Evolutionary conservation across 2,888 invertebrate genomes (phyloP), one percentile per base, ranked within the genome.

Genomic region (Linnaemya vulpina): DNA sequence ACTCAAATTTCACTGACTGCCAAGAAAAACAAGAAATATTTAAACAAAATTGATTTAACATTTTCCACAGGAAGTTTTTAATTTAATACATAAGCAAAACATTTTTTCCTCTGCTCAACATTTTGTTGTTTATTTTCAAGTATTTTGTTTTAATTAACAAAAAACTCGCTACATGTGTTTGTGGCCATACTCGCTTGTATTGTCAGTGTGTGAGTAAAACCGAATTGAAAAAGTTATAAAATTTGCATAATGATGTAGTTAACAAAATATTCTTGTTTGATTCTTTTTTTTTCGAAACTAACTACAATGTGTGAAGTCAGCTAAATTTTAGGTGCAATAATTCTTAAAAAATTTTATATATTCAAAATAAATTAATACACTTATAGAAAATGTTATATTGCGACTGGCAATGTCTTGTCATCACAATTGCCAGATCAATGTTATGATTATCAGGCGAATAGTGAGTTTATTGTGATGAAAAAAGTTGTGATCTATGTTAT

Each of bases 101-200:
- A 5, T 30, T 30, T 30, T 30, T 30, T 30, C 1, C 49, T 15
- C 51, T 55, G 15, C 11, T 55, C 17, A 73, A 46, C 30, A 17
- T 17, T 73, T 20, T 25, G 7, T 55, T 65, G 5, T 25, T 15
- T 11, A 40, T n/a, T 35, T 62, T 68, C 11, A 40, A 43, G 35
- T 49, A 74, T 74, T 75, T 65, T 22, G 22, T 74, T 80, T 80
- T 68, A 81, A 74, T 62, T 35, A 81, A 68, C 62, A 20, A 81
- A 73, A 74, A 73, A 40, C 35, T 58, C 35, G 25, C 8, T 76
- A 55, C 53, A 63, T 25, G 25, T 53, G 68, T 55, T 63, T 62
- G 51, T 71, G 63, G 38, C 17, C 46, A 46, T 17, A 30, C 30
- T 30, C 30, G 30, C 30, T 30, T 5, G 30, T 30, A 62, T 40